phyloP scores from a whole-genome alignment of 2,888 invertebrate genomes.

The Entomobrya multifasciata region DNA sequence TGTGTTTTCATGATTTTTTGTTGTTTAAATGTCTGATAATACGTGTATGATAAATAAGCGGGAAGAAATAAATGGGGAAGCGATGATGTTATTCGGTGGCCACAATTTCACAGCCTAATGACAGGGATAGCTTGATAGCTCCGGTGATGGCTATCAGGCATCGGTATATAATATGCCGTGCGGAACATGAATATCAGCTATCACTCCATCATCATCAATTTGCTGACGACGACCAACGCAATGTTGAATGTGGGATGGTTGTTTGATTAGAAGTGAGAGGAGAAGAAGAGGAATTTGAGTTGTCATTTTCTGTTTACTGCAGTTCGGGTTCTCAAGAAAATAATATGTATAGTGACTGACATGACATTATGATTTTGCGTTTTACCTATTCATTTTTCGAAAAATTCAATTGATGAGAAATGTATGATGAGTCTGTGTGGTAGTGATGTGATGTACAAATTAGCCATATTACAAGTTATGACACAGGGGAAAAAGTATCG shows the following conservation, averaged over 20 bases:
- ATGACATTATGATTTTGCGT: constrained; percentile 21
- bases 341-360: not conserved
- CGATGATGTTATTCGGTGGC: constrained; percentile 28
- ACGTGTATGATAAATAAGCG: constrained; percentile 33
- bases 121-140: constrained; percentile 22
- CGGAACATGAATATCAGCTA: constrained; percentile 48
- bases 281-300: constrained; percentile 1
- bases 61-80: not conserved
- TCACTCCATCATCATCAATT: not conserved
- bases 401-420: not conserved
- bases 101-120: constrained; percentile 51
- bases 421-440: not conserved
- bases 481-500: constrained; percentile 1
- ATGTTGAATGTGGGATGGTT: constrained; percentile 14
- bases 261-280: not conserved
- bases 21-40: constrained; percentile 32
- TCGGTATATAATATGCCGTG: constrained; percentile 23
- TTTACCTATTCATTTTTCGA: constrained; percentile 33
- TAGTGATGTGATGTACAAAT: constrained; percentile 7
- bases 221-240: too few relatives aligned
- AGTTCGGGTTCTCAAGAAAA: not conserved
- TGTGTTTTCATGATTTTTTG: too few relatives aligned
- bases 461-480: constrained; percentile 28
- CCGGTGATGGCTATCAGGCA: not conserved
- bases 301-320: constrained; percentile 24